Evolutionary conservation across 2,888 invertebrate genomes (phyloP).

Genomic region (Sturmia bella): DNA sequence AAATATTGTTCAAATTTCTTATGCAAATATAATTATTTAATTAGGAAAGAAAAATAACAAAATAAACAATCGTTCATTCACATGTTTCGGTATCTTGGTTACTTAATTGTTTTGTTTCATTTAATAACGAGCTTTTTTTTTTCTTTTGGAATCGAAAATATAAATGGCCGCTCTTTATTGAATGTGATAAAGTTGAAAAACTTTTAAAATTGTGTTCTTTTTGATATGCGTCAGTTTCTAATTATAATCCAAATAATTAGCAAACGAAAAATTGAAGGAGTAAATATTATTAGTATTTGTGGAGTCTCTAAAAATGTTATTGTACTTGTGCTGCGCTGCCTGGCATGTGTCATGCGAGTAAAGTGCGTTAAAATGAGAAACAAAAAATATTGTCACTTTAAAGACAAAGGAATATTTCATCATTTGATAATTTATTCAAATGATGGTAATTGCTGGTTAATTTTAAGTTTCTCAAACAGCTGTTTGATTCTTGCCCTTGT

Average conservation of each 20-base stretch:
- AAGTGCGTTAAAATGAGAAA: too few species aligned
- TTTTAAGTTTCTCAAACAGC: too few species aligned
- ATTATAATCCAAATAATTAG: slow-evolving; percentile 14
- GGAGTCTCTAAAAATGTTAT: too few species aligned
- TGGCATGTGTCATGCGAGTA: too few species aligned
- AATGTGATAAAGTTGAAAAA: slow-evolving; percentile 27
- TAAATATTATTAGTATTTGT: neutral
- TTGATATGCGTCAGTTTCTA: slow-evolving; percentile 35
- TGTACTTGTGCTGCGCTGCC: too few species aligned
- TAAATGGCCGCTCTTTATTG: slow-evolving; percentile 2
- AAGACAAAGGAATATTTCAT: too few species aligned
- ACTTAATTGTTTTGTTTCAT: slow-evolving; percentile 11
- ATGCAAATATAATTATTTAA: slow-evolving; percentile 37
- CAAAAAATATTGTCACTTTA: too few species aligned
- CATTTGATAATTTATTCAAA: too few species aligned
- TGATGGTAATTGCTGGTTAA: too few species aligned
- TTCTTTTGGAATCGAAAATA: slow-evolving; percentile 4
- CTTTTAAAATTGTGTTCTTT: slow-evolving; percentile 1
- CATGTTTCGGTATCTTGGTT: slow-evolving; percentile 20
- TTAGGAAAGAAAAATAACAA: neutral
- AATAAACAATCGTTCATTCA: slow-evolving; percentile 17
- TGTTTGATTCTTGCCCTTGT: too few species aligned
- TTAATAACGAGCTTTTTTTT: slow-evolving; percentile 12
- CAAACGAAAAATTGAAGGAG: slow-evolving; percentile 5
- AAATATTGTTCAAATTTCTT: slow-evolving; percentile 23